phyloP scores from a whole-genome alignment of 2,888 invertebrate species.

The Cantharis nigra region DNA sequence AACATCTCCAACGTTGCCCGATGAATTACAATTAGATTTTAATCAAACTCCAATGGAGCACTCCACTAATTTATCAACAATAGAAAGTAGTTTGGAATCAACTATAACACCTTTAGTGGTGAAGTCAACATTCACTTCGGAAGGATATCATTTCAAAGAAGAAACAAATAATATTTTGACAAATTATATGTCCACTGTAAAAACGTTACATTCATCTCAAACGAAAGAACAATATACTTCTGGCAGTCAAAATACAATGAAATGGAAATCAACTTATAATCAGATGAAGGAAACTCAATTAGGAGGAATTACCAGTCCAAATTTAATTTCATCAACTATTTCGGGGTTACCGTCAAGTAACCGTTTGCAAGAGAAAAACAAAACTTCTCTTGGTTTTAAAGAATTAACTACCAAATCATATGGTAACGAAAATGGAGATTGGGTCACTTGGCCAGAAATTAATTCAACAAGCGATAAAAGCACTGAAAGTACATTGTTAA shows the following conservation, averaged over 20 bases:
- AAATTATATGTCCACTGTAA: too few relatives aligned
- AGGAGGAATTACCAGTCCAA: background rate
- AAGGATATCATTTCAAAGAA: too few relatives aligned
- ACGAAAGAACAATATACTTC: background rate
- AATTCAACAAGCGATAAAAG: background rate
- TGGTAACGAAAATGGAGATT: background rate
- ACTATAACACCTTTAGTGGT: background rate
- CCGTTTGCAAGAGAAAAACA: background rate
- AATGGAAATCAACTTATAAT: too few relatives aligned
- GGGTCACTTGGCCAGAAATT: background rate
- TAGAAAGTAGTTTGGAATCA: background rate
- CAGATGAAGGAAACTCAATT: background rate
- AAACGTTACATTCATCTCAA: too few relatives aligned
- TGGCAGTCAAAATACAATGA: too few relatives aligned
- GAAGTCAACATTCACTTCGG: too few relatives aligned
- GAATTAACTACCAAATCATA: background rate
- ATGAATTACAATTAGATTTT: background rate
- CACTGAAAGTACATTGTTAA: background rate
- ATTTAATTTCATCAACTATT: background rate
- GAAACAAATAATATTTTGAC: too few relatives aligned
- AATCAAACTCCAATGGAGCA: background rate
- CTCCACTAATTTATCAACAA: background rate
- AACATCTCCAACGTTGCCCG: background rate
- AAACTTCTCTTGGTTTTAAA: background rate
- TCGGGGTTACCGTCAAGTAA: background rate